These are phyloP conservation scores for Phocoena phocoena DNA, from an alignment of 2,113 vertebrate species.

Conservation along the genomic window DNA sequence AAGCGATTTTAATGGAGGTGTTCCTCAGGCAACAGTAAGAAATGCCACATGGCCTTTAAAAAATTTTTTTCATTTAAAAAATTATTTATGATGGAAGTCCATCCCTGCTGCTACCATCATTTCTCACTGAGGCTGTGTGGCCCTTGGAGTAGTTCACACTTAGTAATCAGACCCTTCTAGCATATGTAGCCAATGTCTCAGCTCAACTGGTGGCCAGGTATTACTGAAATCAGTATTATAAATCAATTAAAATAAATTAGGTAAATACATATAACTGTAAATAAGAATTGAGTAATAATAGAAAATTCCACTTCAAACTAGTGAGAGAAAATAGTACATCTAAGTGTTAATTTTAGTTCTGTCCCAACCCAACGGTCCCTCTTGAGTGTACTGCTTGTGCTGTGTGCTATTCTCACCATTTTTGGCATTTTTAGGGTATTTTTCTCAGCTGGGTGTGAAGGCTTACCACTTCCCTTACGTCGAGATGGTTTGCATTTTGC, in stretches of 20 bases:
- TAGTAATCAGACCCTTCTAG: not conserved
- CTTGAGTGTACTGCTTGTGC: not conserved
- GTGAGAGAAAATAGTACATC: not conserved
- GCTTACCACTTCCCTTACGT: not conserved
- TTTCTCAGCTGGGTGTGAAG: not conserved
- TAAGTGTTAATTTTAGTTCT: not conserved
- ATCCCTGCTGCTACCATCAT: not conserved
- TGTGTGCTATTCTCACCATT: not conserved
- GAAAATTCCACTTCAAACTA: not conserved
- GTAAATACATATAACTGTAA: not conserved
- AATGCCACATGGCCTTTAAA: not conserved
- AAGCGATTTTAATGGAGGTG: not conserved
- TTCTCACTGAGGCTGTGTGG: not conserved
- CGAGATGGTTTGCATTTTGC: not conserved
- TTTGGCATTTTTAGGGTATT: not conserved
- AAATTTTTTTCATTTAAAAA: not conserved
- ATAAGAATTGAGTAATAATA: not conserved
- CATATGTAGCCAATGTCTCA: not conserved
- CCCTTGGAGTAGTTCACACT: not conserved
- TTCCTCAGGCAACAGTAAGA: not conserved
- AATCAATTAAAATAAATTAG: not conserved
- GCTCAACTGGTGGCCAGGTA: not conserved
- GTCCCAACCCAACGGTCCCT: rapidly evolving
- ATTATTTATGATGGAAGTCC: not conserved
- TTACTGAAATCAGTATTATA: not conserved